These are phyloP conservation scores for Microctenopoma lineatum DNA, from an alignment of 2,797 vertebrate genomes.

Conservation along the genomic window DNA sequence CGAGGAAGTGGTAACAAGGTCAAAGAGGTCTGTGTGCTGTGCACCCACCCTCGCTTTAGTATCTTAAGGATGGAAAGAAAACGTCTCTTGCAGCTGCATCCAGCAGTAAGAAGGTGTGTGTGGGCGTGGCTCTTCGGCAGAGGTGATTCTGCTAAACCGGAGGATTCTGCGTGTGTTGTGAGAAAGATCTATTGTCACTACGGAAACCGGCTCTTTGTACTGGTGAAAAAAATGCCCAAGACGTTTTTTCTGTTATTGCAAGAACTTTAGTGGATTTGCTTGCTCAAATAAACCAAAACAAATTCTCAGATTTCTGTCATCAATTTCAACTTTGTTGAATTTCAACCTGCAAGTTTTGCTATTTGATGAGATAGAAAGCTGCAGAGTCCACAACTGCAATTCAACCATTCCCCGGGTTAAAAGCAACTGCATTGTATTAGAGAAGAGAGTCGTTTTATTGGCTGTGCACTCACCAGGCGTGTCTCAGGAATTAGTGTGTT, in stretches of 20 bases:
- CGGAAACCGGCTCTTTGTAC: background rate
- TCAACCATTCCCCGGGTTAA: too few species aligned
- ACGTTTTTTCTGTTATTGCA: background rate
- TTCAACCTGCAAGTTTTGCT: too few species aligned
- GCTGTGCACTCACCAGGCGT: background rate
- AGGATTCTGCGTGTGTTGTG: background rate
- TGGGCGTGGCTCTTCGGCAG: background rate
- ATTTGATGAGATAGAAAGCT: too few species aligned
- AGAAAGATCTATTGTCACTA: background rate
- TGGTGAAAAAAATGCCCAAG: background rate
- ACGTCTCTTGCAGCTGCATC: conserved; percentile 1
- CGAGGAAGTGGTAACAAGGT: conserved; percentile 30
- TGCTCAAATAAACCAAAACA: too few species aligned
- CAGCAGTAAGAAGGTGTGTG: conserved; percentile 6
- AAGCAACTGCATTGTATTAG: too few species aligned
- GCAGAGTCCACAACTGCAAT: too few species aligned
- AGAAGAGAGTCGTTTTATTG: background rate
- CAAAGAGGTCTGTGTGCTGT: conserved; percentile 16
- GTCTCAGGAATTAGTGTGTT: background rate
- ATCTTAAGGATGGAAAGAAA: conserved; percentile 16
- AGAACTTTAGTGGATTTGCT: too few species aligned
- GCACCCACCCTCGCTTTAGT: background rate
- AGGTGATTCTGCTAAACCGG: background rate
- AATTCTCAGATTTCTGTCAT: too few species aligned
- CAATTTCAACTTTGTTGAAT: too few species aligned